Conservation (phyloP, 2,113 vertebrate species). For the Oxygymnocypris stewartii region DNA sequence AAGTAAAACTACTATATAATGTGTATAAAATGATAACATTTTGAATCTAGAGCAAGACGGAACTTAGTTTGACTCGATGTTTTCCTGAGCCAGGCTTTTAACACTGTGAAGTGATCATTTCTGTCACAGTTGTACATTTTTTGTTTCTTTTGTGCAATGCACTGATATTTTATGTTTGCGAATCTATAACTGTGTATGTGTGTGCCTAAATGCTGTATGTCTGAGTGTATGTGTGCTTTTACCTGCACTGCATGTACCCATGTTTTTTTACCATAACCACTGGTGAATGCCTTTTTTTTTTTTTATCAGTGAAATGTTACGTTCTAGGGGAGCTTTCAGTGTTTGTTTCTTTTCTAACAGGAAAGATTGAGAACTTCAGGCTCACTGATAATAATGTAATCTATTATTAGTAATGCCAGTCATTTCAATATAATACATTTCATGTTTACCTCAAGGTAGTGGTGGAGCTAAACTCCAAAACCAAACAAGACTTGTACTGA, state of each 20-base stretch:
- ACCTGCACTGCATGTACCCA: slow-evolving; percentile 50
- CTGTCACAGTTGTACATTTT: slow-evolving; percentile 52
- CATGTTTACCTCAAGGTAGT: slow-evolving; percentile 50
- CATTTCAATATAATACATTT: slow-evolving; percentile 38
- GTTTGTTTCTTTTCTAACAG: slow-evolving; percentile 25
- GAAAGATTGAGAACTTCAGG: background rate
- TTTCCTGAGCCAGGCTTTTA: slow-evolving; percentile 62
- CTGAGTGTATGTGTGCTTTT: slow-evolving; percentile 7
- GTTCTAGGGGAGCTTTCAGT: slow-evolving; percentile 44
- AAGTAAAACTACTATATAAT: slow-evolving; percentile 50
- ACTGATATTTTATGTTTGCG: slow-evolving; percentile 55
- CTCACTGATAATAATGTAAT: slow-evolving; percentile 35
- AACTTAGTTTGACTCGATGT: slow-evolving; percentile 56
- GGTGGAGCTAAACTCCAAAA: slow-evolving; percentile 29
- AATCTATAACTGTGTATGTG: background rate
- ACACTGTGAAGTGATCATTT: slow-evolving; percentile 63
- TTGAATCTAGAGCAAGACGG: slow-evolving; percentile 51
- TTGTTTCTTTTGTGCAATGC: slow-evolving; percentile 51
- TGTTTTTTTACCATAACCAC: slow-evolving; percentile 49
- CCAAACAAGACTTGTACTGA: slow-evolving; percentile 51
- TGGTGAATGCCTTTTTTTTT: slow-evolving; percentile 48
- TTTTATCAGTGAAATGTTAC: slow-evolving; percentile 40
- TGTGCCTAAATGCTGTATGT: slow-evolving; percentile 20
- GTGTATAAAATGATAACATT: slow-evolving; percentile 49
- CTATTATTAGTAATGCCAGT: slow-evolving; percentile 22